These are phyloP conservation scores for Lamprologus speciosus DNA, from an alignment of 2,113 vertebrate species.

Conservation along the genomic window DNA sequence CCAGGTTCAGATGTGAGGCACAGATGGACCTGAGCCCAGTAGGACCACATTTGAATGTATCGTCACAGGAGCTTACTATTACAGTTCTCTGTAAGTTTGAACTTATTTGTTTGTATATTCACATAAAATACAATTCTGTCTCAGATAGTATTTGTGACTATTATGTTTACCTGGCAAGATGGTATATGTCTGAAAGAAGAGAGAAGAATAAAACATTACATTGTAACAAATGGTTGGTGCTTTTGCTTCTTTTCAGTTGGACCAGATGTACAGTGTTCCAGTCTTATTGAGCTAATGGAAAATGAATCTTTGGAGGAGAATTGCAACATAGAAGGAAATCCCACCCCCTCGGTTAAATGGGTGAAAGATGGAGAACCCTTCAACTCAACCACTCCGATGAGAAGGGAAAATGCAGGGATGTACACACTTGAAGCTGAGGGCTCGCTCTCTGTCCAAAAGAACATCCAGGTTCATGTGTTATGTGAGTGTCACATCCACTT, in stretches of 20 bases:
- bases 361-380: neutral
- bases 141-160: neutral
- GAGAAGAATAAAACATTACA: neutral
- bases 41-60: neutral
- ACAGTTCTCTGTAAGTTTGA: conserved; percentile 49
- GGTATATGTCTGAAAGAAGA: neutral
- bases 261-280: conserved; percentile 3
- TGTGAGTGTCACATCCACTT: conserved; percentile 19
- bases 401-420: neutral
- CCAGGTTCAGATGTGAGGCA: conserved; percentile 49
- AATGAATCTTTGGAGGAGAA: neutral
- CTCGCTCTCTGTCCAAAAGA: fast-evolving
- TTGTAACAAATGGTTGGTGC: neutral
- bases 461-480: neutral
- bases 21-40: conserved; percentile 46
- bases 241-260: conserved; percentile 13
- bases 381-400: neutral
- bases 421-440: neutral
- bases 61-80: neutral
- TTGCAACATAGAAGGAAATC: conserved; percentile 30
- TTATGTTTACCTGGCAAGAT: neutral
- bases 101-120: neutral
- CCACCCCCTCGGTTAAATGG: neutral
- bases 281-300: neutral
- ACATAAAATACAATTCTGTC: neutral